Conservation (phyloP, 35 echinoderm and acorn worm species). For the Diadema setosum region DNA sequence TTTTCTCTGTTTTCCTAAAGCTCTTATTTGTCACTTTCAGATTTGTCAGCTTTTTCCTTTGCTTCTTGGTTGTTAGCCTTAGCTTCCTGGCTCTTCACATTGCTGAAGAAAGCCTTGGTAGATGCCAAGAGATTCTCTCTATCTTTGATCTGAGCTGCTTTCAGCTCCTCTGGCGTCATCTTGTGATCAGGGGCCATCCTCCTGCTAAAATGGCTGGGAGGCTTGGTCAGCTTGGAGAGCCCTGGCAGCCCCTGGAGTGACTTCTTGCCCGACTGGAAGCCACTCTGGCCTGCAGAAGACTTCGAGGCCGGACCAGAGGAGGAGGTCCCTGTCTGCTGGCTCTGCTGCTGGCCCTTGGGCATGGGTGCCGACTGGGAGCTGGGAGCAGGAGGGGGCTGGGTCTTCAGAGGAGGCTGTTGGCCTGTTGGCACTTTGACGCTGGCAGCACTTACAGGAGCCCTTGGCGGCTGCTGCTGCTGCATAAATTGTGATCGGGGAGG, state of each 20-base stretch:
- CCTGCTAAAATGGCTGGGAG: constrained; percentile 7
- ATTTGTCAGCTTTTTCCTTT: constrained; percentile 15
- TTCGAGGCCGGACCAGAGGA: not conserved
- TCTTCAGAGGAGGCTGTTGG: not conserved
- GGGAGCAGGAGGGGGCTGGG: not conserved
- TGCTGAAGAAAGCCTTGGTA: constrained; percentile 64
- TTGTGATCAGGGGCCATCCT: not conserved
- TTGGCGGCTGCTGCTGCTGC: not conserved
- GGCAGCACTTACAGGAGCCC: not conserved
- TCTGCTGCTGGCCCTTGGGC: not conserved
- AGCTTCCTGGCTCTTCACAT: not conserved
- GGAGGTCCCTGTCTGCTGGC: not conserved
- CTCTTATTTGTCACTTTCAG: too few relatives aligned
- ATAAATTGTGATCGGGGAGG: not conserved
- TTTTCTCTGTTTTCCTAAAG: too few relatives aligned
- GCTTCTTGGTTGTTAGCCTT: not conserved
- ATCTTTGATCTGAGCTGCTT: constrained; percentile 55
- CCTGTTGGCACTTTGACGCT: not conserved
- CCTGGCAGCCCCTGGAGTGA: not conserved
- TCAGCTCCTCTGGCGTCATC: constrained; percentile 47
- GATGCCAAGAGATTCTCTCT: constrained; percentile 59
- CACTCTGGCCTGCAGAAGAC: not conserved
- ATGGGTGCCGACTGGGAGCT: not conserved
- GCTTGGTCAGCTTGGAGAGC: not conserved
- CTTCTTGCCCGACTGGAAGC: constrained; percentile 23